A percentile compares a stretch with the other conserved stretches of the same genome.
phyloP scores from a whole-genome alignment of 2,797 vertebrate genomes.

The Glyptemys insculpta region DNA sequence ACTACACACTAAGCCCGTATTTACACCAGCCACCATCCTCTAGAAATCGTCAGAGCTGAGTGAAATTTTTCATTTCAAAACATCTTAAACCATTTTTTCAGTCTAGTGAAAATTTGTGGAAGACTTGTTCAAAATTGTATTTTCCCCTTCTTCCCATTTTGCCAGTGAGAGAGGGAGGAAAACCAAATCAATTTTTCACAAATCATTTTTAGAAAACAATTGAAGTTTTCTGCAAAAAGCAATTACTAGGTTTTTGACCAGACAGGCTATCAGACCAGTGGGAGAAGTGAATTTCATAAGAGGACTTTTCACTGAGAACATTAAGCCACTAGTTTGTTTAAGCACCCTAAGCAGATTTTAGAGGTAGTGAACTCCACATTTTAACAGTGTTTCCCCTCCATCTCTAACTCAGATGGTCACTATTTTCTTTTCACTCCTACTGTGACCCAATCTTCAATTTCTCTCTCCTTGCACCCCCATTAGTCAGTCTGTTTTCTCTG shows the following conservation, averaged over 20 bases:
- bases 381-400: not conserved
- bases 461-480: not conserved
- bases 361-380: not conserved
- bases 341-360: not conserved
- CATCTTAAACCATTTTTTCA: not conserved
- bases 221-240: not conserved
- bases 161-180: not conserved
- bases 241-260: not conserved
- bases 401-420: not conserved
- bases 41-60: not conserved
- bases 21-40: not conserved
- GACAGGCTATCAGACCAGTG: not conserved
- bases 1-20: not conserved
- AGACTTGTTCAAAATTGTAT: not conserved
- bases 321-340: not conserved
- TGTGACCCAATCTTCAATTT: not conserved
- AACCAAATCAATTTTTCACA: not conserved
- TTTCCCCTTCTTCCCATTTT: not conserved
- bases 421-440: not conserved
- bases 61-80: not conserved
- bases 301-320: not conserved
- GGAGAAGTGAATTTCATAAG: not conserved
- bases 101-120: not conserved
- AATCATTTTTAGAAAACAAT: not conserved
- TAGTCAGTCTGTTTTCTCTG: constrained; percentile 2